phyloP scores from a whole-genome alignment of 2,113 vertebrate genomes.

The Lichenostomus cassidix region DNA sequence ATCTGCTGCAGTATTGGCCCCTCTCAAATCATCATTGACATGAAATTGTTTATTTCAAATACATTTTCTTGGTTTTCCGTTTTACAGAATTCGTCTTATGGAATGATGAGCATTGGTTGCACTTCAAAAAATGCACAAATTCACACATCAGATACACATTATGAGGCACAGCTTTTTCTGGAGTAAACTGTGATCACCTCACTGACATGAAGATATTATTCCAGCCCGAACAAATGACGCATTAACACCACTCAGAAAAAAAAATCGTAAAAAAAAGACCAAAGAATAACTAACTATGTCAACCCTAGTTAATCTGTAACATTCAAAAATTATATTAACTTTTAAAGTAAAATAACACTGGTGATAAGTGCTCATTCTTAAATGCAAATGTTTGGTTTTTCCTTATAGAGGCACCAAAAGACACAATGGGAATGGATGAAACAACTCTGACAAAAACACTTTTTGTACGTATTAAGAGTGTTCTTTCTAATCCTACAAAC shows the following conservation, averaged over 20 bases:
- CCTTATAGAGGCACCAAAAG: neutral
- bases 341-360: neutral
- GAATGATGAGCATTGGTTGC: neutral
- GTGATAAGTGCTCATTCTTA: neutral
- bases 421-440: neutral
- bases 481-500: neutral
- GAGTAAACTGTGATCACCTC: neutral
- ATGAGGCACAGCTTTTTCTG: neutral
- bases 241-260: neutral
- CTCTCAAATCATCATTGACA: neutral
- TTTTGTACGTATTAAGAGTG: neutral
- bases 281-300: slow-evolving; percentile 9
- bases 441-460: neutral
- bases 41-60: neutral
- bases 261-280: neutral
- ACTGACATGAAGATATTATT: neutral
- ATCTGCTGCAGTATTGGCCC: neutral
- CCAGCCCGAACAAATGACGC: neutral
- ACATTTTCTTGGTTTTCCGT: neutral
- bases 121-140: neutral
- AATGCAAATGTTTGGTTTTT: neutral
- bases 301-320: slow-evolving; percentile 34
- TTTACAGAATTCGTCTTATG: neutral
- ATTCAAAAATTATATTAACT: slow-evolving; percentile 8
- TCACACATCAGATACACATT: neutral